phyloP scores from a whole-genome alignment of 2,113 vertebrate genomes.

The Astur gentilis region DNA sequence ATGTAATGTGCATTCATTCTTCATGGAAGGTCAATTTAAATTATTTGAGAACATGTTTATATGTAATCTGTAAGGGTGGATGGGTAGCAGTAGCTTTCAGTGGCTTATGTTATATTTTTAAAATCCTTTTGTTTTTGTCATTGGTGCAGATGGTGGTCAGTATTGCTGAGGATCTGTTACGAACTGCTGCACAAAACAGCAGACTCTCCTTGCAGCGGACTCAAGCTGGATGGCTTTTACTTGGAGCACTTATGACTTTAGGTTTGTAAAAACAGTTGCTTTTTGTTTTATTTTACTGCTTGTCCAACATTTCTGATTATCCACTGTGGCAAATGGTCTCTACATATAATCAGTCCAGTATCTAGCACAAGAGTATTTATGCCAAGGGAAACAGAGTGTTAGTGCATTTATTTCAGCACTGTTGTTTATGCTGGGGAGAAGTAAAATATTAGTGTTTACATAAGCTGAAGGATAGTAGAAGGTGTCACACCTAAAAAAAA shows the following conservation, averaged over 20 bases:
- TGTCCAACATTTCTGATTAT: neutral
- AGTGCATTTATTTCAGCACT: neutral
- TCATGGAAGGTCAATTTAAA: neutral
- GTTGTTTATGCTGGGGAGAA: neutral
- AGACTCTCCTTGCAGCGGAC: constrained; percentile 94
- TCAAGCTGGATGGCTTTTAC: constrained; percentile 95
- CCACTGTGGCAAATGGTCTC: neutral
- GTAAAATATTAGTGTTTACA: neutral
- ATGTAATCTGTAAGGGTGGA: neutral
- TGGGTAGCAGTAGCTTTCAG: neutral
- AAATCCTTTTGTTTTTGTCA: neutral
- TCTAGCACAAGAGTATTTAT: neutral
- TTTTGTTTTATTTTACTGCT: neutral
- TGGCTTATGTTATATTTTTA: neutral
- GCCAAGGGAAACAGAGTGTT: neutral
- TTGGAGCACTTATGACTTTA: constrained; percentile 98
- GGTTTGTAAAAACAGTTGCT: constrained; percentile 67
- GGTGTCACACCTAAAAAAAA: neutral
- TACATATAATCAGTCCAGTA: neutral
- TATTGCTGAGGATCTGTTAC: constrained; percentile 94
- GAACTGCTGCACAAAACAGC: constrained; percentile 95
- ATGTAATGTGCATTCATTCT: neutral
- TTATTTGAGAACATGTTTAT: neutral
- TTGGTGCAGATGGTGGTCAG: constrained; percentile 91
- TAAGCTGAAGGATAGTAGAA: neutral